Conservation (phyloP, 2,888 invertebrate species). For the Agapetus fuscipes region DNA sequence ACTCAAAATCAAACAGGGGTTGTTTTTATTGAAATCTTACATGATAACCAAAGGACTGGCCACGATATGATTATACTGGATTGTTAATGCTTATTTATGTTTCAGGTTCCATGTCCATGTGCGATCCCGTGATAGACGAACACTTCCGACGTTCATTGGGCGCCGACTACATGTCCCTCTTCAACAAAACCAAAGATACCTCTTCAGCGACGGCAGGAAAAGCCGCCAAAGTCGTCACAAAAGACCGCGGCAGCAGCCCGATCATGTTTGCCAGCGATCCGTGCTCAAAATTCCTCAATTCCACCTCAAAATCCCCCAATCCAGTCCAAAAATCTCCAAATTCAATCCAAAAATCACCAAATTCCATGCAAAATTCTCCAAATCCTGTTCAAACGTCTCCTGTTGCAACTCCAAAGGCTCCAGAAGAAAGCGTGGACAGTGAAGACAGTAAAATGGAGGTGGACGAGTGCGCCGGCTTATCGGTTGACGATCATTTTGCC, state of each 20-base stretch:
- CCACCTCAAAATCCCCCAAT: slow-evolving; percentile 11
- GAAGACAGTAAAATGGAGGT: slow-evolving; percentile 47
- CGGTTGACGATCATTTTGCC: slow-evolving; percentile 87
- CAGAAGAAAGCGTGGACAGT: slow-evolving; percentile 30
- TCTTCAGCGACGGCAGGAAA: slow-evolving; percentile 17
- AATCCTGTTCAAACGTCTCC: too few relatives aligned
- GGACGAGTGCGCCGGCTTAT: slow-evolving; percentile 45
- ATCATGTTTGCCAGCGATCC: slow-evolving; percentile 31
- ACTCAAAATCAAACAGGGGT: too few relatives aligned
- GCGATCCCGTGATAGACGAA: slow-evolving; percentile 90
- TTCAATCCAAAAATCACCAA: slow-evolving; percentile 6
- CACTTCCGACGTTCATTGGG: slow-evolving; percentile 90
- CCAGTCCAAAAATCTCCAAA: slow-evolving; percentile 5
- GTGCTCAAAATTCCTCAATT: slow-evolving; percentile 17
- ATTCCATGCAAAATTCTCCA: slow-evolving; percentile 2
- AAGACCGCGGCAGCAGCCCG: slow-evolving; percentile 42
- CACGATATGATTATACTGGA: too few relatives aligned
- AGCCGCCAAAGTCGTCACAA: slow-evolving; percentile 36
- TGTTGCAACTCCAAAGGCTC: slow-evolving; percentile 1
- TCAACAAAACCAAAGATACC: slow-evolving; percentile 39
- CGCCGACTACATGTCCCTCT: slow-evolving; percentile 63
- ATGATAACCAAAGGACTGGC: too few relatives aligned
- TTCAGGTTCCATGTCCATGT: slow-evolving; percentile 62
- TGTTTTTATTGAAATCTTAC: too few relatives aligned
- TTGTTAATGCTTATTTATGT: slow-evolving; percentile 14